These are phyloP conservation scores for Odontocolon sp. DNA, from an alignment of 2,888 invertebrate genomes.

Conservation along the genomic window DNA sequence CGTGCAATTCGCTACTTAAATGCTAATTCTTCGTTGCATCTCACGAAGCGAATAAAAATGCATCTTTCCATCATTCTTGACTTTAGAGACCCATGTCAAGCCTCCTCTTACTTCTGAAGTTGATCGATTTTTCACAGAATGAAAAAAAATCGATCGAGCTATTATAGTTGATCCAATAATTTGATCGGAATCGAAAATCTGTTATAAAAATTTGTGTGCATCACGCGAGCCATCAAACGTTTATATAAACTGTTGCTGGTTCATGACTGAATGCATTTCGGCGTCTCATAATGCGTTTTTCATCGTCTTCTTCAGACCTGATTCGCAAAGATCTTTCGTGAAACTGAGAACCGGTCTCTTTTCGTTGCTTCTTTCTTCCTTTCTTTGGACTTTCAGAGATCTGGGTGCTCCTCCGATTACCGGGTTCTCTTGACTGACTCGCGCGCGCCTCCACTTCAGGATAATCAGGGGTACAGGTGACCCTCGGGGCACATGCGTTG, in stretches of 20 bases:
- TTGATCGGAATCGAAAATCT: conserved; percentile 41
- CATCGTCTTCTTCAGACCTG: neutral
- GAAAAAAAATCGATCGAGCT: conserved; percentile 13
- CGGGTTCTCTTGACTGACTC: conserved; percentile 18
- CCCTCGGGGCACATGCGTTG: conserved; percentile 30
- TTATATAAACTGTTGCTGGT: neutral
- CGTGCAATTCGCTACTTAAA: conserved; percentile 16
- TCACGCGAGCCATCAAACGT: conserved; percentile 44
- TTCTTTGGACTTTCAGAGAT: conserved; percentile 26
- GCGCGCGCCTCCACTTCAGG: conserved; percentile 39
- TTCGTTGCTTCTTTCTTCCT: conserved; percentile 9
- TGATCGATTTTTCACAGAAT: neutral
- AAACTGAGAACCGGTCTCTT: neutral
- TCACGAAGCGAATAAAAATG: conserved; percentile 6
- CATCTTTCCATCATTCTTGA: conserved; percentile 14
- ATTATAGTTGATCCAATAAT: conserved; percentile 50
- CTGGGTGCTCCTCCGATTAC: conserved; percentile 33
- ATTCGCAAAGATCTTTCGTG: neutral
- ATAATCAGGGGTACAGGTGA: conserved; percentile 51
- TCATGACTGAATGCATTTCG: conserved; percentile 8
- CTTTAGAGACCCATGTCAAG: conserved; percentile 27
- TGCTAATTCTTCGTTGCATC: conserved; percentile 27
- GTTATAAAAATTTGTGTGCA: conserved; percentile 17
- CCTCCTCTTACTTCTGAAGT: too few species aligned
- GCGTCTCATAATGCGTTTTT: neutral